phyloP scores from a whole-genome alignment of 2,797 vertebrate genomes.

The Gorsachius magnificus region DNA sequence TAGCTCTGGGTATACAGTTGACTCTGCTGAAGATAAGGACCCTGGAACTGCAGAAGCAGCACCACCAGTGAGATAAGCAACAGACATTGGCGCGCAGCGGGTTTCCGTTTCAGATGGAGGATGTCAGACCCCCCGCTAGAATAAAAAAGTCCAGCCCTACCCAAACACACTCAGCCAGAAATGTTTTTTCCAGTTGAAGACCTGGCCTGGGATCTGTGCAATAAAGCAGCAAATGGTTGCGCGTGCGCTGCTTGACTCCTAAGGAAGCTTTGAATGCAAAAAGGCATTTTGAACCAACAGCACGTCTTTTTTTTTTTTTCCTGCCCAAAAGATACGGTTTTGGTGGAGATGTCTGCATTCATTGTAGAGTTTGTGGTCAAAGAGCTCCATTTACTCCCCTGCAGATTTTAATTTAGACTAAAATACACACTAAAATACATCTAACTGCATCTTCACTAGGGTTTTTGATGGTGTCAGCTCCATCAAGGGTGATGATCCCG shows the following conservation, averaged over 20 bases:
- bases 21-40: neutral
- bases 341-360: neutral
- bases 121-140: neutral
- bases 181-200: neutral
- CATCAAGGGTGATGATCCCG: neutral
- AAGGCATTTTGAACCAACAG: neutral
- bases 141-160: neutral
- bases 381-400: neutral
- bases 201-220: neutral
- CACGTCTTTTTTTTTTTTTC: too few species aligned
- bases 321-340: too few species aligned
- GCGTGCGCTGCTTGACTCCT: accelerated
- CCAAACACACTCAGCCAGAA: accelerated
- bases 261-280: neutral
- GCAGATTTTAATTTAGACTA: neutral
- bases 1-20: neutral
- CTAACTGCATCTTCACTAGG: neutral
- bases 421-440: neutral
- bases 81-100: neutral
- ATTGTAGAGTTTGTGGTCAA: neutral
- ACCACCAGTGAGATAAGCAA: neutral
- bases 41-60: neutral
- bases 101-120: neutral
- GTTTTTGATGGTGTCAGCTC: neutral
- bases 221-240: neutral